Evolutionary conservation across 1,140 invertebrate species (phyloP), one percentile per base, ranked within the genome.

Genomic region (Homarus americanus): DNA sequence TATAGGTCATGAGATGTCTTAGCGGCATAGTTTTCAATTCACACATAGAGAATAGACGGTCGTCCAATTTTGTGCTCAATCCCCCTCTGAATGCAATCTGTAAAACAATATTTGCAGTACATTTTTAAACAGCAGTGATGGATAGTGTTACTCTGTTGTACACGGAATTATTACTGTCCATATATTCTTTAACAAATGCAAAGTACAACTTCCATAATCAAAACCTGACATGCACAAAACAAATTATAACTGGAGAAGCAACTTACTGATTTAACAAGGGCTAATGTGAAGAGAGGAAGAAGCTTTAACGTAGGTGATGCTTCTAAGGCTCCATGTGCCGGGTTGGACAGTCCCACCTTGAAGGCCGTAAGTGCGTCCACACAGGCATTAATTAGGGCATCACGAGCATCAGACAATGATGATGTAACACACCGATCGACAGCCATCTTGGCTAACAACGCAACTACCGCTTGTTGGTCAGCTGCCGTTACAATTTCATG

Each of bases 391-490:
- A 99, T 97, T 87, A 99, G 96, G 15, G 98, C 99, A 94, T 99
- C 99, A 78, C 98, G 95, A 4, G 99, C 99, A 95, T 99, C 99
- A 4, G 96, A 96, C 93, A 99, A 94, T 66, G 97, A 97, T 17
- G 97, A 97, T 69, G 97, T 95, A 90, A 97, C 95, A 90, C 97
- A 98, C 80, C 98, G 96, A 94, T 99, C 99, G 36, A 99, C 98
- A 93, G 98, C 98, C 98, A 99, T 99, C 96, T 99, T 99, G 1
- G 97, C 96, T 36, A 99, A 95, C 75, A 99, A 94, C 66, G 97
- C 97, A 63, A 98, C 95, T 91, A 99, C 98, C 80, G 98, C 98
- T 94, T 99, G 97, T 93, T 99, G 97, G 94, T 99, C 99, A n/a
- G 98, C 99, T 17, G 97, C 96, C 93, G 97, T 96, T 93, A 99